Evolutionary conservation across 1,140 invertebrate genomes (phyloP).

Genomic region (Amphibalanus amphitrite): DNA sequence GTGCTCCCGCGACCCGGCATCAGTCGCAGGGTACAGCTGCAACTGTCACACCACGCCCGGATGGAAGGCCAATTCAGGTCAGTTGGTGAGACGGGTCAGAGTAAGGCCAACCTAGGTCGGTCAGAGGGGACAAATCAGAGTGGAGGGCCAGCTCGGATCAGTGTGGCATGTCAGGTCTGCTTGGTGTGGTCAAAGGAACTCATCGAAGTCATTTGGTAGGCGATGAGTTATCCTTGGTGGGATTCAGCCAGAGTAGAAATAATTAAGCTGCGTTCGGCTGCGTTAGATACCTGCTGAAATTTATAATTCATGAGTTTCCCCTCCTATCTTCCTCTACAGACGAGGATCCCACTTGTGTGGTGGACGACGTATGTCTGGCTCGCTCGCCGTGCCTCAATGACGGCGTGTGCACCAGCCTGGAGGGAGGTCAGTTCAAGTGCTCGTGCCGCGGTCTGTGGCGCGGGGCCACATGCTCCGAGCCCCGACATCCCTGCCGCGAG

Average conservation of each 20-base stretch:
- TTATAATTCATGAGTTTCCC: no score
- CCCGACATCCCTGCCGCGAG: background rate
- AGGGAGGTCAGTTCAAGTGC: background rate
- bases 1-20: background rate
- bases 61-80: background rate
- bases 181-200: no score
- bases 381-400: background rate
- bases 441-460: background rate
- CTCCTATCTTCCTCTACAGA: background rate
- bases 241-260: no score
- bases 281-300: no score
- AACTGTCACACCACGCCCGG: constrained; percentile 1
- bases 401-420: background rate
- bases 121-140: background rate
- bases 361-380: constrained; percentile 1
- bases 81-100: no score
- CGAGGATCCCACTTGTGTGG: background rate
- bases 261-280: no score
- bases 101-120: background rate
- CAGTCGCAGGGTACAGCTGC: background rate
- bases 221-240: no score
- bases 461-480: background rate
- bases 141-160: no score
- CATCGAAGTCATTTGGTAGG: no score
- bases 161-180: no score